These are phyloP conservation scores for Diarsia brunnea DNA, from an alignment of 2,888 invertebrate species.

Conservation along the genomic window DNA sequence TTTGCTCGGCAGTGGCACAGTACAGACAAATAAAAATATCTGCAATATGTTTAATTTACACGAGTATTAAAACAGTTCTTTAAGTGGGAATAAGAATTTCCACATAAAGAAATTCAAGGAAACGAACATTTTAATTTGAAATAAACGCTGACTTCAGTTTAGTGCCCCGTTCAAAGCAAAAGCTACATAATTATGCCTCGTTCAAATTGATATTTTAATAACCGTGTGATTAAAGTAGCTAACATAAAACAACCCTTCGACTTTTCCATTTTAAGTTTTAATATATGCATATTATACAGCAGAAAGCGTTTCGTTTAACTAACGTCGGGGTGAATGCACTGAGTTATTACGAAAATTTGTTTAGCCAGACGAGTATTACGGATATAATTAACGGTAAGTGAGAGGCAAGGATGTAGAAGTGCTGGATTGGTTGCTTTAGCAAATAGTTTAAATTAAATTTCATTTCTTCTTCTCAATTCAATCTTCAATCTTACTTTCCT, in stretches of 20 bases:
- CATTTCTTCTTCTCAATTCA: too few species aligned
- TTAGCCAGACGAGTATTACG: slow-evolving; percentile 29
- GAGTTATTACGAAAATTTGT: slow-evolving; percentile 45
- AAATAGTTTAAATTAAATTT: too few species aligned
- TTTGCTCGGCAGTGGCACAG: too few species aligned
- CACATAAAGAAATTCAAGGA: too few species aligned
- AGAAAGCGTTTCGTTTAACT: slow-evolving; percentile 22
- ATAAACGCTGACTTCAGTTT: background rate
- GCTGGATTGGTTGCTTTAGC: slow-evolving; percentile 15
- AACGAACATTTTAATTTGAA: background rate
- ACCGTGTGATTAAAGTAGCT: slow-evolving; percentile 25
- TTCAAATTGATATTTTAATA: background rate
- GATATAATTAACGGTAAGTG: slow-evolving; percentile 58
- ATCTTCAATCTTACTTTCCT: too few species aligned
- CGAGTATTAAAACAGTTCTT: background rate
- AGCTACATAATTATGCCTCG: background rate
- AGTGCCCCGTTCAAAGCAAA: background rate
- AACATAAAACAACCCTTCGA: slow-evolving; percentile 19
- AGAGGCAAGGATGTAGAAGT: slow-evolving; percentile 11
- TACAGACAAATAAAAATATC: background rate
- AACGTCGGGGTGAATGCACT: slow-evolving; percentile 38
- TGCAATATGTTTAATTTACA: background rate
- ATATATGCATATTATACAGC: slow-evolving; percentile 29
- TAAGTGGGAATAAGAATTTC: background rate
- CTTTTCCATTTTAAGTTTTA: slow-evolving; percentile 38